A percentile compares a stretch with the other conserved stretches of the same genome.
phyloP scores from a whole-genome alignment of 2,797 vertebrate species.

The Vespertilio murinus region DNA sequence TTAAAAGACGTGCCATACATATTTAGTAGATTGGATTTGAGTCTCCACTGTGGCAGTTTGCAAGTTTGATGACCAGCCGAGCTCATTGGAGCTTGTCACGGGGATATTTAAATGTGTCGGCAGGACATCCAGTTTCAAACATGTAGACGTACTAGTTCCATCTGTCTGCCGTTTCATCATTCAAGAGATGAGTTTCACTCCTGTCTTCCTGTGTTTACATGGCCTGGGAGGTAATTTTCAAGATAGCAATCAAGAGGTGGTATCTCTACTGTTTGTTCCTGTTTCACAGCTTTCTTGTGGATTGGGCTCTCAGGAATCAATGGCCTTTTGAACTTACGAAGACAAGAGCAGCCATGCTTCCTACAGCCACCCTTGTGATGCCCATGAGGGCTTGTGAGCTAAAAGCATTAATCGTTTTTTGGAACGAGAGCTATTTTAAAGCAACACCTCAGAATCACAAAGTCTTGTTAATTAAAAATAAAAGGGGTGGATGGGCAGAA shows the following conservation, averaged over 20 bases:
- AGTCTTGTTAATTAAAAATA: conserved; percentile 24
- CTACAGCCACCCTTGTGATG: not conserved
- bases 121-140: conserved; percentile 63
- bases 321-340: conserved; percentile 62
- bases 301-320: conserved; percentile 29
- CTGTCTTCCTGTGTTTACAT: conserved; percentile 29
- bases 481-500: not conserved
- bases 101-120: conserved; percentile 1
- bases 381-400: not conserved
- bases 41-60: not conserved
- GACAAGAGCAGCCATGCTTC: not conserved
- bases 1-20: not conserved
- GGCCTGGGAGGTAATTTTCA: conserved; percentile 45
- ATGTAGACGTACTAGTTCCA: conserved; percentile 44
- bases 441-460: conserved; percentile 19
- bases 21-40: conserved; percentile 27
- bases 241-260: conserved; percentile 50
- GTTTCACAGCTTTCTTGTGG: conserved; percentile 41
- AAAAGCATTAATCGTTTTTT: conserved; percentile 9
- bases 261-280: conserved; percentile 58
- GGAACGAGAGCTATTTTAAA: conserved; percentile 35
- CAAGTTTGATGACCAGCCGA: not conserved
- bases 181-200: conserved; percentile 58
- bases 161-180: not conserved
- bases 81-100: conserved; percentile 31